These are phyloP conservation scores for Coecobrya sp. DNA, from an alignment of 2,888 invertebrate species.

Conservation along the genomic window DNA sequence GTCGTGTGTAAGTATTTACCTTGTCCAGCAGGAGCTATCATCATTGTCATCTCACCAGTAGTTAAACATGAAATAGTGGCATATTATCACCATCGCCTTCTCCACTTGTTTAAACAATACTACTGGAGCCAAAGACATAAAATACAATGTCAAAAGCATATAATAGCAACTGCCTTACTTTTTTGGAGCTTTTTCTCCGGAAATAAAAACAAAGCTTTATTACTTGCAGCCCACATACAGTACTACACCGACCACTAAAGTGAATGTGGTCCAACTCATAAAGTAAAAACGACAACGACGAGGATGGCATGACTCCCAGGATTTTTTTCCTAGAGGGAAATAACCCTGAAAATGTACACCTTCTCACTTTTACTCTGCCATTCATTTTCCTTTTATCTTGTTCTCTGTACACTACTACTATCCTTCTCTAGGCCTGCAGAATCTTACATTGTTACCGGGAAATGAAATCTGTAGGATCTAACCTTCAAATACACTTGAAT, in stretches of 20 bases:
- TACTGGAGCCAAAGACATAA: neutral
- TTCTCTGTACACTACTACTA: too few species aligned
- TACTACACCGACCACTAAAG: too few species aligned
- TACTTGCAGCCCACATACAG: too few species aligned
- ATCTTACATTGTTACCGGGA: too few species aligned
- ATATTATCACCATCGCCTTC: neutral
- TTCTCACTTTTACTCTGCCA: neutral
- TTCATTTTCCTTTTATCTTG: neutral
- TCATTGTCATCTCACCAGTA: neutral
- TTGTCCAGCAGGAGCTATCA: neutral
- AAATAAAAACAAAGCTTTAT: neutral
- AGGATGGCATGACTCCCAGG: neutral
- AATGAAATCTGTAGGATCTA: too few species aligned
- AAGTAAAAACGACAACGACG: neutral
- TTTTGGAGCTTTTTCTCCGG: neutral
- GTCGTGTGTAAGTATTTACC: neutral
- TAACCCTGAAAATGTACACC: neutral
- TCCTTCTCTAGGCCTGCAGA: too few species aligned
- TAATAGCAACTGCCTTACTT: neutral
- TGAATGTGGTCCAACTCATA: neutral
- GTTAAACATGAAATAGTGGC: slow-evolving; percentile 18
- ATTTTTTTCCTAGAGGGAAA: too few species aligned
- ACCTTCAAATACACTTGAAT: too few species aligned
- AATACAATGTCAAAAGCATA: neutral
- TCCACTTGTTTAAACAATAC: neutral